Evolutionary conservation across 1,140 invertebrate species (phyloP).

Genomic region (Cryptotermes secundus): DNA sequence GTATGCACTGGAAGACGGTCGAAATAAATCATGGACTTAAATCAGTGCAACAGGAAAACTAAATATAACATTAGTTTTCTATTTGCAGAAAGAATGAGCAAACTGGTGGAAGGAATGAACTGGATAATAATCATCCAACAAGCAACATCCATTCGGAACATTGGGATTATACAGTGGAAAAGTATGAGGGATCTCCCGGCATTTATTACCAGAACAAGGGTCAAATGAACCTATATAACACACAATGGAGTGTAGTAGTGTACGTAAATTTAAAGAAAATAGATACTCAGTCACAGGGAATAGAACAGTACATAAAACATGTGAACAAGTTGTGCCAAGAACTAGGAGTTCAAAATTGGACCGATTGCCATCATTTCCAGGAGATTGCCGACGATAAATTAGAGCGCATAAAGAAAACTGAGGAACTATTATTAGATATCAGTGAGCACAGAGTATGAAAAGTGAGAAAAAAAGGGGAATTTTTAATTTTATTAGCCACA

Average conservation of each 20-base stretch:
- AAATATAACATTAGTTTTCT: conserved; percentile 21
- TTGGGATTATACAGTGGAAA: no score
- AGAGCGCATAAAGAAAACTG: no score
- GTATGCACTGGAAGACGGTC: no score
- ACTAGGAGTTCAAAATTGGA: no score
- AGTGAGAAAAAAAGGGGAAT: not conserved
- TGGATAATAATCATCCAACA: not conserved
- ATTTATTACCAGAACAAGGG: conserved; percentile 14
- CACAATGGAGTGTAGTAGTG: not conserved
- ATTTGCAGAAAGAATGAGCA: not conserved
- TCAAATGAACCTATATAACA: conserved; percentile 1
- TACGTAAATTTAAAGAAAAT: not conserved
- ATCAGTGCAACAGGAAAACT: not conserved
- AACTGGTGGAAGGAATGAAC: not conserved
- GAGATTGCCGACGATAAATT: no score
- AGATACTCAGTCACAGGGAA: no score
- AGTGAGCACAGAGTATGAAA: no score
- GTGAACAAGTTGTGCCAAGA: no score
- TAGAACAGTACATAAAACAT: no score
- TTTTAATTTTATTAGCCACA: not conserved
- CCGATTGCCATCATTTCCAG: no score
- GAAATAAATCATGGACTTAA: not conserved
- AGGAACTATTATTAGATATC: no score
- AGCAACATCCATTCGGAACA: not conserved
- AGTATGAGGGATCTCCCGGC: not conserved